Percentiles rank a stretch among this genome's conserved stretches.
Conservation (phyloP, 2,888 invertebrate genomes). For the Lumbricus terrestris region DNA sequence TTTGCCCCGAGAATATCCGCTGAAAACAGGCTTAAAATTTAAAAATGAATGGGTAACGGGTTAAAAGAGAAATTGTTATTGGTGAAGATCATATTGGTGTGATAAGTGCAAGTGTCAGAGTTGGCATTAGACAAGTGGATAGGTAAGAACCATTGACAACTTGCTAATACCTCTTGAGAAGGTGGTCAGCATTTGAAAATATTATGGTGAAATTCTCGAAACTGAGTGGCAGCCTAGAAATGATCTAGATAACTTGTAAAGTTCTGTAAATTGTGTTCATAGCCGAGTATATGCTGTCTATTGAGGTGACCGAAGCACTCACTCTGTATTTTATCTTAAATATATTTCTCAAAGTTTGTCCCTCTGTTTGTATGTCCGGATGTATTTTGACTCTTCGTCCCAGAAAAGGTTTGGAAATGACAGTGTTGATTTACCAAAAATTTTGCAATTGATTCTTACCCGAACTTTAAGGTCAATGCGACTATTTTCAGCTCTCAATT, state of each 20-base stretch:
- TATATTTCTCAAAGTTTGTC: too few species aligned
- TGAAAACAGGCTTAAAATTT: too few species aligned
- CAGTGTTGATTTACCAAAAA: too few species aligned
- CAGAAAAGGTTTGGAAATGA: too few species aligned
- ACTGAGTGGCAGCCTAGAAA: not conserved
- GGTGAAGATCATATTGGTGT: not conserved
- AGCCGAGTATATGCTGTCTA: not conserved
- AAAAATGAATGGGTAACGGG: too few species aligned
- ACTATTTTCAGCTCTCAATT: too few species aligned
- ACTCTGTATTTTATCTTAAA: not conserved
- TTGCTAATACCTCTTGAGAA: not conserved
- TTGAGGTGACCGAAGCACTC: not conserved
- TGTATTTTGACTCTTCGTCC: too few species aligned
- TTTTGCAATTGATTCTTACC: too few species aligned
- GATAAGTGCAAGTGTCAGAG: not conserved
- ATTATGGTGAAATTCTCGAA: not conserved
- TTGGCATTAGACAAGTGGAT: not conserved
- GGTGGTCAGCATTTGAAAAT: not conserved
- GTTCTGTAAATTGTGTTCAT: not conserved
- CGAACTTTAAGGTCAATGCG: too few species aligned
- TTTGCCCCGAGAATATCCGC: too few species aligned
- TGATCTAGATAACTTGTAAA: not conserved
- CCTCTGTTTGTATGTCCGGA: too few species aligned
- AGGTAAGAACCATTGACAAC: not conserved
- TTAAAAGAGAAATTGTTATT: not conserved